Percentiles rank a stretch among this genome's conserved stretches.
Conservation (phyloP, 2,888 invertebrate species). For the Mactromeris polynyma region DNA sequence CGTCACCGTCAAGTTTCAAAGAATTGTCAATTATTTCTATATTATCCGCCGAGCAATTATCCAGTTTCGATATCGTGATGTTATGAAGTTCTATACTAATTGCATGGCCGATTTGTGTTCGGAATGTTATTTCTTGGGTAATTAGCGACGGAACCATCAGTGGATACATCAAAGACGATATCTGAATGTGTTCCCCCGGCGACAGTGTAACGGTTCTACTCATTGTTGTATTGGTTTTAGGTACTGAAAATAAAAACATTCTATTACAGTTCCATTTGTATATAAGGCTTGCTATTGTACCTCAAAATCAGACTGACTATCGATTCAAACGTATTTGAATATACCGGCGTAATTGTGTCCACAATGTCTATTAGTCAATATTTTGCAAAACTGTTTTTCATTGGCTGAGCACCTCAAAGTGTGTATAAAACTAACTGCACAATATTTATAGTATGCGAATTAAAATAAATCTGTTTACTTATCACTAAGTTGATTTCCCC, state of each 20-base stretch:
- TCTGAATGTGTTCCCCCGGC: background rate
- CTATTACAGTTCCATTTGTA: too few relatives aligned
- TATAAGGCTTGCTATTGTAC: too few relatives aligned
- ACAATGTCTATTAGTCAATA: too few relatives aligned
- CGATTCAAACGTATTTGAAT: too few relatives aligned
- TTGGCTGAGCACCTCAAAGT: too few relatives aligned
- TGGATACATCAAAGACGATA: slow-evolving; percentile 50
- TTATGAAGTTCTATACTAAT: slow-evolving; percentile 29
- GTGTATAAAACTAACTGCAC: too few relatives aligned
- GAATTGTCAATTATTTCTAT: slow-evolving; percentile 48
- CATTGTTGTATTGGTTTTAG: background rate
- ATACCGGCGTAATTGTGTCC: too few relatives aligned
- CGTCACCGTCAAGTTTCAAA: background rate
- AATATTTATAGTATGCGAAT: too few relatives aligned
- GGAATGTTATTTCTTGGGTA: slow-evolving; percentile 27
- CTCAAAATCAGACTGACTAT: too few relatives aligned
- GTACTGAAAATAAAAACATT: slow-evolving; percentile 50
- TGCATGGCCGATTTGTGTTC: slow-evolving; percentile 49
- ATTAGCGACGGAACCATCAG: slow-evolving; percentile 17
- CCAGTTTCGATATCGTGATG: background rate
- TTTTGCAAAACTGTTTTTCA: too few relatives aligned
- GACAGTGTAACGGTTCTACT: background rate
- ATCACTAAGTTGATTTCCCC: too few relatives aligned
- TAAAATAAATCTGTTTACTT: too few relatives aligned
- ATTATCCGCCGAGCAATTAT: slow-evolving; percentile 14